Percentiles rank a stretch among this genome's conserved stretches.
phyloP scores from a whole-genome alignment of 1,140 invertebrate genomes.

The Drosophila cardini region DNA sequence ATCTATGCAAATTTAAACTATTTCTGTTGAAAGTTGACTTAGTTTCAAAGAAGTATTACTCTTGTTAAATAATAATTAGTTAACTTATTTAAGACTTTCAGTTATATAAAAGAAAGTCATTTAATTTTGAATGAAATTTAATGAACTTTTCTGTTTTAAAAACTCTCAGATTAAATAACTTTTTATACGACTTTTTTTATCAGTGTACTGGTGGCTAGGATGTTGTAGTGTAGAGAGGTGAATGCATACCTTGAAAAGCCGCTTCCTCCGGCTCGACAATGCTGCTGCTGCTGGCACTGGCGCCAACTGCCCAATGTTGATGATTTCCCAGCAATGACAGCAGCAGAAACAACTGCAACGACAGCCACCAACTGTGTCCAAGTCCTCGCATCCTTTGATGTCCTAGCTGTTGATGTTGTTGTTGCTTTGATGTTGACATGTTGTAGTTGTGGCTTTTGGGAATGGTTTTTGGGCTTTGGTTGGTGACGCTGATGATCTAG shows the following conservation, averaged over 20 bases:
- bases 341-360: conserved; percentile 56
- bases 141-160: too few relatives aligned
- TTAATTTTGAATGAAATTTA: too few relatives aligned
- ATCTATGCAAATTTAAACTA: too few relatives aligned
- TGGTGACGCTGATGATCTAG: conserved; percentile 17
- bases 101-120: too few relatives aligned
- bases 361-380: conserved; percentile 12
- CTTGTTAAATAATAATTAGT: too few relatives aligned
- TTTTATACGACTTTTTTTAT: background rate
- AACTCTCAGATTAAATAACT: too few relatives aligned
- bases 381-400: conserved; percentile 28
- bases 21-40: too few relatives aligned
- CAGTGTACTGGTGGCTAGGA: conserved; percentile 7
- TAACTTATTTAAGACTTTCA: too few relatives aligned
- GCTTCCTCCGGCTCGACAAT: conserved; percentile 84
- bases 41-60: too few relatives aligned
- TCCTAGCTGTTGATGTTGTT: conserved; percentile 15
- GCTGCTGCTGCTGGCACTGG: conserved; percentile 39
- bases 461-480: conserved; percentile 11
- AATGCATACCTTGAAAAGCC: conserved; percentile 86
- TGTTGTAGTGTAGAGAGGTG: too few relatives aligned
- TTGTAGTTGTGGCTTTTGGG: conserved; percentile 29
- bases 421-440: conserved; percentile 69
- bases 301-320: conserved; percentile 25
- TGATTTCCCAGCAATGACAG: conserved; percentile 33